These are phyloP conservation scores for Rhombomys opimus DNA, from an alignment of 2,113 vertebrate genomes.

Conservation along the genomic window DNA sequence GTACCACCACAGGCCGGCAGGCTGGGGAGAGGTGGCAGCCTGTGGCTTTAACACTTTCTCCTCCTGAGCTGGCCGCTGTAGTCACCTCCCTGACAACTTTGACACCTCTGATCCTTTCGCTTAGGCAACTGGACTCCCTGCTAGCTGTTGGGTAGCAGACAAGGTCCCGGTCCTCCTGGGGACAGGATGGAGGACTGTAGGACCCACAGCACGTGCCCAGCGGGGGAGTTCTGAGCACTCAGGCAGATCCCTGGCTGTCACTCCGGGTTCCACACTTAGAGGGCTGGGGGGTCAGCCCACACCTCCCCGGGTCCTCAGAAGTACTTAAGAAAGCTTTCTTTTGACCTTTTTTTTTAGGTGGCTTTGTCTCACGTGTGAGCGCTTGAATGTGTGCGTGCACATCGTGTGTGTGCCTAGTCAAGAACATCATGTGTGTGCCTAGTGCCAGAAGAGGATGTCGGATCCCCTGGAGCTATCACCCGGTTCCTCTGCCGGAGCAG, in stretches of 20 bases:
- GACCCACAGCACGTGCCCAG: no score
- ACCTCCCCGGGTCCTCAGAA: neutral
- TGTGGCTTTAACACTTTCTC: constrained; percentile 14
- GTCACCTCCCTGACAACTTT: neutral
- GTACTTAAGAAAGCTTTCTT: neutral
- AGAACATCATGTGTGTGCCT: no score
- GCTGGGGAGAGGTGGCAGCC: neutral
- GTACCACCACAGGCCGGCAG: neutral
- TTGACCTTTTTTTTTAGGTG: neutral
- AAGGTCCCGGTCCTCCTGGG: neutral
- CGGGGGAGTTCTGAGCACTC: no score
- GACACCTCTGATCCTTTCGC: neutral
- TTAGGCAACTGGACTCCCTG: neutral
- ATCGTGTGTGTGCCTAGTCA: no score
- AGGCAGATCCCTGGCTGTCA: neutral
- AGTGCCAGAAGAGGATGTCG: neutral
- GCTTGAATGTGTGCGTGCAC: neutral
- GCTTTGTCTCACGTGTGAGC: neutral
- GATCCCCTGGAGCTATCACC: neutral
- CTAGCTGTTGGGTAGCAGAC: neutral
- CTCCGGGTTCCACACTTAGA: neutral
- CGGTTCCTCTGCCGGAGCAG: neutral
- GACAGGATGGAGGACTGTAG: no score
- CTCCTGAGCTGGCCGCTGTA: neutral
- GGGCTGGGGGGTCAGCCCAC: neutral